Base-by-base conservation (phyloP, 1,140 invertebrate species). In the Manduca sexta region DNA sequence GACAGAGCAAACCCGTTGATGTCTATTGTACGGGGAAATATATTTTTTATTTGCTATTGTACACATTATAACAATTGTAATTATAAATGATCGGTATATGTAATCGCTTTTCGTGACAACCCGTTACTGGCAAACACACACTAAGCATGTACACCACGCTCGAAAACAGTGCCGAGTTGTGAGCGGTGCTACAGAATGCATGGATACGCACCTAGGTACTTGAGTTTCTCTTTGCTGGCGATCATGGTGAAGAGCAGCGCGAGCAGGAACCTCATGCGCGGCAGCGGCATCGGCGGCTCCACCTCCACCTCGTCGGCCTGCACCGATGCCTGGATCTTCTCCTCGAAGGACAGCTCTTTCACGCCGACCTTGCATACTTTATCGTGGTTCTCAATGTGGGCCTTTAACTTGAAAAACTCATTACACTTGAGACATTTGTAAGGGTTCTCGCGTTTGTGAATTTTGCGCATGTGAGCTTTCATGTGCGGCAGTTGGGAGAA, bases 191-290 rank as follows among this genome's bases (percentile, higher is more conserved):
- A 52, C 40, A 59, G 54, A 42, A 40, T 18, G 31, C 26, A 35
- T 46, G n/a, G 37, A 57, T 85, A 86, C 80, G 92, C 93, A 56
- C 94, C 94, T 59, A 95, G 78, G 58, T 92, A 92, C 34, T 91
- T 89, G 7, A 95, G 84, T 60, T 91, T 89, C 55, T 92, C 90
- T 34, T 91, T 90, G n/a, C 90, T 91, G 10, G 93, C 94, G 45
- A 96, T 95, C 63, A 93, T 92, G 50, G 94, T 94, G 1, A 95
- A 73, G 11, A 95, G 87, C 16, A 95, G 90, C 1, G 94, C 94
- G 40, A 95, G 82, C 3, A 94, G 86, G 46, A 94, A 87, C 42
- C 94, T 87, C 89, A 96, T 93, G 49, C 90, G 91, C 34, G 93
- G 92, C 3, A 95, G 80, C 1, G 87, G 86, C 92, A 93, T 93